A percentile compares a stretch with the other conserved stretches of the same genome.
Evolutionary conservation across 35 echinoderm and acorn worm genomes (phyloP).

Genomic region (Diadema setosum): DNA sequence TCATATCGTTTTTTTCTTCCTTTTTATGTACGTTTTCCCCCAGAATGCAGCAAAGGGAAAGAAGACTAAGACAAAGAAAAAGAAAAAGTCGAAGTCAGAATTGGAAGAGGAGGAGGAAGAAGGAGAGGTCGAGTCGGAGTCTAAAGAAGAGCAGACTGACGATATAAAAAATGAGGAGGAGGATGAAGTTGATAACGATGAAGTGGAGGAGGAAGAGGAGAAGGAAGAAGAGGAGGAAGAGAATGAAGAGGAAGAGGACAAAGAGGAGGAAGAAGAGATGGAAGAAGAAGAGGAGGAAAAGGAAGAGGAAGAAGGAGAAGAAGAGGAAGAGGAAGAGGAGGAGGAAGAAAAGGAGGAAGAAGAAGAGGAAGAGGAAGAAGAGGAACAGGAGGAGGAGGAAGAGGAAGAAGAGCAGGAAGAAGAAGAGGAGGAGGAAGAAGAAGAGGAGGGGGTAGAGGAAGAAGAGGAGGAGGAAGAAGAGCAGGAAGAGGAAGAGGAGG

Average conservation of each 20-base stretch:
- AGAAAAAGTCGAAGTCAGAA: not conserved
- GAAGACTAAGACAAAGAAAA: not conserved
- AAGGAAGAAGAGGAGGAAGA: not conserved
- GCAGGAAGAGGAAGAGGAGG: too few species aligned
- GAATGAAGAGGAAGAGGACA: not conserved
- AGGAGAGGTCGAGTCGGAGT: not conserved
- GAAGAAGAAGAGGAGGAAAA: not conserved
- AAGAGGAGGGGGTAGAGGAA: too few species aligned
- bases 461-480: too few species aligned
- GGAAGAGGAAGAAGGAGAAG: not conserved
- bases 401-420: not conserved
- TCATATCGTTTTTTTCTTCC: too few species aligned
- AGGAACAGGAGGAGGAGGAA: not conserved
- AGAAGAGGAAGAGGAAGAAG: not conserved
- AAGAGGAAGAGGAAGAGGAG: not conserved
- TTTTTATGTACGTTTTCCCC: too few species aligned
- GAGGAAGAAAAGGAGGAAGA: not conserved
- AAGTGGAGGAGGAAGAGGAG: not conserved
- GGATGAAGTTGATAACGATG: not conserved
- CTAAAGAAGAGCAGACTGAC: not conserved
- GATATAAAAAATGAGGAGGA: not conserved
- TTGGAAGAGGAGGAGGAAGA: not conserved
- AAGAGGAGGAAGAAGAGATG: not conserved
- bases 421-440: too few species aligned
- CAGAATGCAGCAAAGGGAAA: too few species aligned